phyloP scores from a whole-genome alignment of 1,140 invertebrate genomes.

The Lepidurus arcticus region DNA sequence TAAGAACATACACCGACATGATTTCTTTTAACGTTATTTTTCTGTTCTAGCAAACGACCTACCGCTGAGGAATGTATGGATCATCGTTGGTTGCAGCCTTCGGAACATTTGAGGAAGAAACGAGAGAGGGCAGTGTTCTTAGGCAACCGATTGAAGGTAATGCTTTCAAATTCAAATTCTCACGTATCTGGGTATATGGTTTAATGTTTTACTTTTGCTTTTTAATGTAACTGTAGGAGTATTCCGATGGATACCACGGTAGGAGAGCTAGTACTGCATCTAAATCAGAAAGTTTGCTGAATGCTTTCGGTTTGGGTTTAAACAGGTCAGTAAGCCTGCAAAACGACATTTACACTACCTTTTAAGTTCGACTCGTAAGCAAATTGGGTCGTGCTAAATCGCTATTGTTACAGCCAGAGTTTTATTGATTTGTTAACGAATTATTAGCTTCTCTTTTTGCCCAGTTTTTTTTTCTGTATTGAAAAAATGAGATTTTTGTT shows the following conservation, averaged over 20 bases:
- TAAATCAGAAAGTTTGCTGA: constrained; percentile 51
- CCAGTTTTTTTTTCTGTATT: neutral
- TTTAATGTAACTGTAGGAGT: constrained; percentile 51
- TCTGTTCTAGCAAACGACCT: constrained; percentile 74
- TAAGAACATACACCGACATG: constrained; percentile 46
- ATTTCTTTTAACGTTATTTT: constrained; percentile 32
- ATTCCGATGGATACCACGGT: constrained; percentile 67
- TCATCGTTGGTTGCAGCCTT: constrained; percentile 86
- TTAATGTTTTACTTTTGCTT: neutral
- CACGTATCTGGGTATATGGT: neutral
- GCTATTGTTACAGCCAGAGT: constrained; percentile 6
- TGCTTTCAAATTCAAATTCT: neutral
- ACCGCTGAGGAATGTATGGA: constrained; percentile 88
- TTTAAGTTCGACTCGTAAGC: constrained; percentile 27
- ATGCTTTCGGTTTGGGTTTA: constrained; percentile 46
- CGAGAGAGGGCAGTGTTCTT: constrained; percentile 80
- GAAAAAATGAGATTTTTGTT: neutral
- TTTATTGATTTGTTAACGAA: constrained; percentile 3
- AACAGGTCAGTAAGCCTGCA: constrained; percentile 70
- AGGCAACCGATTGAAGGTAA: constrained; percentile 58
- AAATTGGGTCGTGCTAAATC: neutral
- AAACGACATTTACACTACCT: constrained; percentile 65
- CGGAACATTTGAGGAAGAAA: constrained; percentile 88
- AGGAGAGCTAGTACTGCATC: constrained; percentile 55
- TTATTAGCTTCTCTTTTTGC: constrained; percentile 9